A percentile compares a stretch with the other conserved stretches of the same genome.
These are phyloP conservation scores for Iselma pallidipennis DNA, from an alignment of 2,888 invertebrate genomes.

Conservation along the genomic window DNA sequence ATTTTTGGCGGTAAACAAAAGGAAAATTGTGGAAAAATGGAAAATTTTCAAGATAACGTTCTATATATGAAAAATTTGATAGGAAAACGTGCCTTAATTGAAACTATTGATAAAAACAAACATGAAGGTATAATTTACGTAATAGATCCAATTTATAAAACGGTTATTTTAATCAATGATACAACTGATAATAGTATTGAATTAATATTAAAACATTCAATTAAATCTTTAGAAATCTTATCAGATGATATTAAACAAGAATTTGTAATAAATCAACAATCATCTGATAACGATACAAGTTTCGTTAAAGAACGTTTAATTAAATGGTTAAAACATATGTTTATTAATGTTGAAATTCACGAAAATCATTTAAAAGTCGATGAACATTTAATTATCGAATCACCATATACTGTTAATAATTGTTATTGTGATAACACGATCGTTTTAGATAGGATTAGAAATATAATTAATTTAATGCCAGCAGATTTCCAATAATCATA, in stretches of 20 bases:
- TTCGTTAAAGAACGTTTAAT: neutral
- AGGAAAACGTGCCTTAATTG: conserved; percentile 44
- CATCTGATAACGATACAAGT: neutral
- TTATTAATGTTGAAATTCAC: conserved; percentile 48
- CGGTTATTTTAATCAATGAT: conserved; percentile 41
- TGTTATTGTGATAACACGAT: conserved; percentile 52
- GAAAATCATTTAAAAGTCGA: conserved; percentile 49
- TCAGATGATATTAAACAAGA: conserved; percentile 32
- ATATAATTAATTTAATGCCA: conserved; percentile 51
- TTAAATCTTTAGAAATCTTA: conserved; percentile 38
- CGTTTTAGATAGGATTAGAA: conserved; percentile 50
- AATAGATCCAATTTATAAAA: conserved; percentile 50
- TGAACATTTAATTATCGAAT: conserved; percentile 48
- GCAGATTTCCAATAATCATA: conserved; percentile 32
- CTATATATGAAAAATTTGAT: conserved; percentile 43
- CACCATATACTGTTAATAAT: conserved; percentile 52
- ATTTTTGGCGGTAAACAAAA: neutral
- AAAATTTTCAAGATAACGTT: conserved; percentile 24
- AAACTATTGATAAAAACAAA: conserved; percentile 37
- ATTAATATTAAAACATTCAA: conserved; percentile 40
- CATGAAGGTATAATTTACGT: conserved; percentile 45
- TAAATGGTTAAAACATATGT: conserved; percentile 50
- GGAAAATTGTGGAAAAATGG: neutral
- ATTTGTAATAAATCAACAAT: conserved; percentile 19
- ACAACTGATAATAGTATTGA: conserved; percentile 10